Evolutionary conservation across 92 coral and sea anemone species (phyloP).

Genomic region (Zoanthus sansibaricus): DNA sequence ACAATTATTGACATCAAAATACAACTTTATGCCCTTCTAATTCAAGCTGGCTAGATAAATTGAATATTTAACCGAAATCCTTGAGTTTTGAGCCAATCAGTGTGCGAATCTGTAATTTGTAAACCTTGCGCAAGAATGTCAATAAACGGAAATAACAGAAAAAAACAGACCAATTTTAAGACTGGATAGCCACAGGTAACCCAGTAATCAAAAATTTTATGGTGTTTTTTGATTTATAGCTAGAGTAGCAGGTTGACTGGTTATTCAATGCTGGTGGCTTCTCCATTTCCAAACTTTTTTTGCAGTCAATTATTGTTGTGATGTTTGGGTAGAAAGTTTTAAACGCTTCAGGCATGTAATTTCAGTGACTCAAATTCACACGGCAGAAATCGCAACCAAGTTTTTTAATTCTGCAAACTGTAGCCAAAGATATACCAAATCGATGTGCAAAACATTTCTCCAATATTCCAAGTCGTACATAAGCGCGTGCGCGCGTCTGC

Average conservation of each 20-base stretch:
- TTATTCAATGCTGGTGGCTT: conserved; percentile 43
- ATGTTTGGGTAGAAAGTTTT: conserved; percentile 40
- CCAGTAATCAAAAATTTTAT: conserved; percentile 54
- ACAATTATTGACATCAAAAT: no score
- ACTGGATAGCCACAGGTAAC: no score
- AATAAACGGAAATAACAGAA: no score
- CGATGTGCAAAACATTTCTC: conserved; percentile 63
- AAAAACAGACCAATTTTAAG: no score
- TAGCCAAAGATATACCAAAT: conserved; percentile 53
- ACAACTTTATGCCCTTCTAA: no score
- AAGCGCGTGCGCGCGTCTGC: no score
- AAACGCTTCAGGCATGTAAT: conserved; percentile 62
- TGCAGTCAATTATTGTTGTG: conserved; percentile 35
- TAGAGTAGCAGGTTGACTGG: conserved; percentile 61
- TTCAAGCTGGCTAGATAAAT: no score
- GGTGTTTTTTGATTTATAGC: conserved; percentile 65
- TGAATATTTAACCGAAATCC: no score
- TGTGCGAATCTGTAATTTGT: no score
- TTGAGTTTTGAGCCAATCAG: no score
- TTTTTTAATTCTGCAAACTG: conserved; percentile 55
- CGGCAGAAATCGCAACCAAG: conserved; percentile 60
- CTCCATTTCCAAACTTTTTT: conserved; percentile 32
- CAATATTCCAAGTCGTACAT: conserved; percentile 41
- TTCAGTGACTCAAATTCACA: conserved; percentile 64
- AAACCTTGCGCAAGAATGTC: no score